phyloP scores from a whole-genome alignment of 2,113 vertebrate species.

The Nanorana parkeri region DNA sequence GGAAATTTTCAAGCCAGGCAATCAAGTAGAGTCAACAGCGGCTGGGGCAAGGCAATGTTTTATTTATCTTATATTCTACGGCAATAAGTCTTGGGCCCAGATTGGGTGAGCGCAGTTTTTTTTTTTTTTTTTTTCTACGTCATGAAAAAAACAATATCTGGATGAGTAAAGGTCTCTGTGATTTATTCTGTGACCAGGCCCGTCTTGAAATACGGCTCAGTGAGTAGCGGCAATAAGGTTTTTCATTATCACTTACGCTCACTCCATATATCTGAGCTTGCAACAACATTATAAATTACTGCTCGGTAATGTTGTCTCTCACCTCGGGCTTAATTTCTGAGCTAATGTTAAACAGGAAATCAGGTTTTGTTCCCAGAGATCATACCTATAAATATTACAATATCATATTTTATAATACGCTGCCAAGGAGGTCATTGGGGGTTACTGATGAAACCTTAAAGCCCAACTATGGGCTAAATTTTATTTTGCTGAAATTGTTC shows the following conservation, averaged over 20 bases:
- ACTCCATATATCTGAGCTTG: constrained; percentile 45
- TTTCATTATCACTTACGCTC: constrained; percentile 52
- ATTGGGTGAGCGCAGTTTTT: constrained; percentile 1
- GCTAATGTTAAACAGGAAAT: constrained; percentile 20
- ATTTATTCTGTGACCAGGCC: constrained; percentile 5
- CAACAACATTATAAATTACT: constrained; percentile 47
- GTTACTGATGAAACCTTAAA: background rate
- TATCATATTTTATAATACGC: background rate
- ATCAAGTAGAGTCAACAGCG: constrained; percentile 3
- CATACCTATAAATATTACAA: background rate
- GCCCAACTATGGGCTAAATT: too few species aligned
- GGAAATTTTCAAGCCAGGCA: constrained; percentile 5
- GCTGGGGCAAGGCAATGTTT: constrained; percentile 17
- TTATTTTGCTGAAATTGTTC: background rate
- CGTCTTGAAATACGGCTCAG: constrained; percentile 17
- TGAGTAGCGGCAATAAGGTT: constrained; percentile 40
- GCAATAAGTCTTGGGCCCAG: constrained; percentile 16
- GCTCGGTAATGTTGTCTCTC: background rate
- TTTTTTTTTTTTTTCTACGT: background rate
- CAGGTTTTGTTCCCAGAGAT: background rate
- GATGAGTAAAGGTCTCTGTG: constrained; percentile 17
- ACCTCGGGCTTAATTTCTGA: background rate
- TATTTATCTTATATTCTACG: constrained; percentile 36
- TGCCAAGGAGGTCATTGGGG: background rate
- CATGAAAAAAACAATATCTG: constrained; percentile 45